Conservation (phyloP, 1,140 invertebrate species). For the Drosophila teissieri region DNA sequence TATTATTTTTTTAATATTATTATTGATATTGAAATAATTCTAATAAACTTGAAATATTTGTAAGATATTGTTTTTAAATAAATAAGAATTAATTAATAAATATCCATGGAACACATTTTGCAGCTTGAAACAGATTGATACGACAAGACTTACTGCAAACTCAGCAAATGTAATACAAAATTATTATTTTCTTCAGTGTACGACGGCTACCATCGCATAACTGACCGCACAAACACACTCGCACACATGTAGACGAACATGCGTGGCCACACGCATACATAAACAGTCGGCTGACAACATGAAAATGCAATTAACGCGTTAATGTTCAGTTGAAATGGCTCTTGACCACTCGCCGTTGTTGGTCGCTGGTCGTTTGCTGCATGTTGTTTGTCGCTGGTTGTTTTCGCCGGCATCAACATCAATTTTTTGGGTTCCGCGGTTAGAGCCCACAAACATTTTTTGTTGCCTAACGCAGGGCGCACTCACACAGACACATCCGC, state of each 20-base stretch:
- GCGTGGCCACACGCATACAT: constrained; percentile 36
- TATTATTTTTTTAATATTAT: too few species aligned
- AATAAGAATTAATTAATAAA: too few species aligned
- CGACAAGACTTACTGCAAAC: too few species aligned
- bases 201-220: constrained; percentile 34
- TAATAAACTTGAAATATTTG: too few species aligned
- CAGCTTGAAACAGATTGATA: too few species aligned
- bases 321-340: constrained; percentile 74
- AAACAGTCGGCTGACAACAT: constrained; percentile 57
- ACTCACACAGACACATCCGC: not conserved
- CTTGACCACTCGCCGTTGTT: constrained; percentile 32
- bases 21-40: too few species aligned
- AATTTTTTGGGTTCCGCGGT: constrained; percentile 44
- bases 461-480: constrained; percentile 44
- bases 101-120: too few species aligned
- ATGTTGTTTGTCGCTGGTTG: constrained; percentile 23
- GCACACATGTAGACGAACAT: constrained; percentile 21
- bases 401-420: constrained; percentile 21
- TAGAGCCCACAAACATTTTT: constrained; percentile 21
- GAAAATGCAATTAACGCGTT: constrained; percentile 81
- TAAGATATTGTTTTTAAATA: too few species aligned
- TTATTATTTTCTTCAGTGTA: constrained; percentile 5
- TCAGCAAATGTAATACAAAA: too few species aligned
- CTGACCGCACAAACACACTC: constrained; percentile 44
- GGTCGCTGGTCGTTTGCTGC: constrained; percentile 11